Base-by-base conservation (phyloP, 2,888 invertebrate species). In the Dendrolimus houi region DNA sequence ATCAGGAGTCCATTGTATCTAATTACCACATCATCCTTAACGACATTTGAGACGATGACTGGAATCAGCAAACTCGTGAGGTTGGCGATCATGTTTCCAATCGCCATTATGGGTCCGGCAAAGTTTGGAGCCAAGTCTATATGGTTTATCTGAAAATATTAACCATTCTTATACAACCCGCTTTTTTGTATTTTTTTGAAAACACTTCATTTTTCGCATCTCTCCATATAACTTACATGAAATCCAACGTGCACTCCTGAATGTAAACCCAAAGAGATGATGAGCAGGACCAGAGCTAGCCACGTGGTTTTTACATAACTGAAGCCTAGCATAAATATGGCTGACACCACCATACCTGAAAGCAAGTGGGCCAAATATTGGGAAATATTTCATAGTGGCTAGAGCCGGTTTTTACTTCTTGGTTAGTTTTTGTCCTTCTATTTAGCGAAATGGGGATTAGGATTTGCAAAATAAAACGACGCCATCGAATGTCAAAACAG, bases 81-180 rank as follows among this genome's bases (percentile, higher is more conserved):
- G 69, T 94, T 95, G 0, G 94, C 94, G 3, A 93, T 77, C 64
- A 94, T 93, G 74, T 96, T 96, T 0, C 95, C 94, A 41, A 96
- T 91, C 0, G 95, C 95, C 95, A 96, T 96, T 56, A 96, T 80
- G 0, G 94, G 92, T 0, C 96, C 96, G 0, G 96, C 94, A 67
- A 94, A 95, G 72, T 95, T 95, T 0, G 96, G 96, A 7, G 96
- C 93, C 61, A 96, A 83, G 75, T 96, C 96, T 58, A 96, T 94
- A 60, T 95, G 95, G 75, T 96, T 96, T 6, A 93, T 93, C 87
- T 93, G 91, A 52, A 75, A 73, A 42, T 55, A 56, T 58, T 52
- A 53, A 12, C 0, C n/a, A 52, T 14, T 14, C 40, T 1, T 17
- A 41, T 12, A 14, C 41, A 52, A 12, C 17, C 13, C 12, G 17